phyloP scores from a whole-genome alignment of 2,797 vertebrate genomes.

The Falco columbarius region DNA sequence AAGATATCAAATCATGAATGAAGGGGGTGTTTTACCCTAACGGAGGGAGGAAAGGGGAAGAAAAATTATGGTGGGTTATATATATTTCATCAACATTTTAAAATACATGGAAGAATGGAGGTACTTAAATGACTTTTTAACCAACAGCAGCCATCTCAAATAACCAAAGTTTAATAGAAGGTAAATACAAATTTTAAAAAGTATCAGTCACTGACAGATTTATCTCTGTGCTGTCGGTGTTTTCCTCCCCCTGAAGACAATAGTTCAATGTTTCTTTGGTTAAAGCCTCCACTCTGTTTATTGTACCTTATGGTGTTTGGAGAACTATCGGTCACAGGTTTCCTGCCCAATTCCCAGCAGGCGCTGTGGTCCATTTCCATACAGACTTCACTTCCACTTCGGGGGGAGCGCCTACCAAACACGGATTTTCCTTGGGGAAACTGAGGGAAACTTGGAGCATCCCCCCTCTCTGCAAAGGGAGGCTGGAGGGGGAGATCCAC shows the following conservation, averaged over 20 bases:
- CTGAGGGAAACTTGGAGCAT: not conserved
- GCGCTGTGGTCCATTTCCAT: not conserved
- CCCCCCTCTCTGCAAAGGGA: no score
- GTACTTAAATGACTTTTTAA: not conserved
- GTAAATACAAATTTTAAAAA: not conserved
- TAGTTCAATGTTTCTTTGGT: not conserved
- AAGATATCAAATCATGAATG: not conserved
- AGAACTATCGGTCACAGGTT: rapidly evolving
- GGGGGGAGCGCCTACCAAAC: rapidly evolving
- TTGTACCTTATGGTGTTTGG: rapidly evolving
- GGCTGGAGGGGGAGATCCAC: not conserved
- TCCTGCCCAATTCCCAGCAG: not conserved
- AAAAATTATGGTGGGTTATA: rapidly evolving
- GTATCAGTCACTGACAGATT: not conserved
- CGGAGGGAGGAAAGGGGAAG: not conserved
- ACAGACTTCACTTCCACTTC: rapidly evolving
- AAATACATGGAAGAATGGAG: rapidly evolving
- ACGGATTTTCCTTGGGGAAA: not conserved
- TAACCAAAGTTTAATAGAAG: not conserved
- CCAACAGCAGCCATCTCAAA: not conserved
- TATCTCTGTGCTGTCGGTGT: not conserved
- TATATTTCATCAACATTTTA: not conserved
- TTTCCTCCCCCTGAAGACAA: not conserved
- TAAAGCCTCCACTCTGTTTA: not conserved
- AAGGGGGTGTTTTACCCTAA: not conserved